Conservation (phyloP, 2,888 invertebrate species). For the Tinea semifulvella region DNA sequence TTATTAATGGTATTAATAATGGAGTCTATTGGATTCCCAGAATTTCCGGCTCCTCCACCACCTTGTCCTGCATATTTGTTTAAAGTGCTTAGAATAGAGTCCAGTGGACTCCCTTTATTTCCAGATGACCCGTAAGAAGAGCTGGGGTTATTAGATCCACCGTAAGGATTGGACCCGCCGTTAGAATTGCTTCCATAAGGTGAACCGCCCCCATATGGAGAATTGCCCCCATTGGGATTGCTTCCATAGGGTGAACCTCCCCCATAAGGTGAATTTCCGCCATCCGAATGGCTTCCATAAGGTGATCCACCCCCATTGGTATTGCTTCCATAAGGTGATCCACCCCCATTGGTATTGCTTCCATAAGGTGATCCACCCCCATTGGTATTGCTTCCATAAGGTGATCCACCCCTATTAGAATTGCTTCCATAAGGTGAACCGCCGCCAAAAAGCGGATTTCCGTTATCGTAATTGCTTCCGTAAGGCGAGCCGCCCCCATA, state of each 20-base stretch:
- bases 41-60: conserved; percentile 15
- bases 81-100: conserved; percentile 35
- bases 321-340: conserved; percentile 27
- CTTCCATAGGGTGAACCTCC: conserved; percentile 26
- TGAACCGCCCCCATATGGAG: conserved; percentile 21
- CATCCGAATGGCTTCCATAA: conserved; percentile 25
- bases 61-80: conserved; percentile 37
- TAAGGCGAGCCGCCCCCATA: conserved; percentile 27
- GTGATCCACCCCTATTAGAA: conserved; percentile 20
- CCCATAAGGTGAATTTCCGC: conserved; percentile 18
- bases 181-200: conserved; percentile 20
- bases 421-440: conserved; percentile 24
- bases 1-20: conserved; percentile 38
- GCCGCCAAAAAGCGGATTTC: conserved; percentile 22
- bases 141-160: conserved; percentile 15
- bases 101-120: conserved; percentile 30
- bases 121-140: conserved; percentile 24
- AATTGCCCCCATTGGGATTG: conserved; percentile 16
- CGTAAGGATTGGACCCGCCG: conserved; percentile 15
- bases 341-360: too few species aligned
- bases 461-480: conserved; percentile 19
- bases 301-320: conserved; percentile 23
- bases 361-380: conserved; percentile 15
- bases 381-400: conserved; percentile 20
- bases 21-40: conserved; percentile 31